phyloP scores from a whole-genome alignment of 2,113 vertebrate genomes.

The zebrafish (Danio rerio) region DNA sequence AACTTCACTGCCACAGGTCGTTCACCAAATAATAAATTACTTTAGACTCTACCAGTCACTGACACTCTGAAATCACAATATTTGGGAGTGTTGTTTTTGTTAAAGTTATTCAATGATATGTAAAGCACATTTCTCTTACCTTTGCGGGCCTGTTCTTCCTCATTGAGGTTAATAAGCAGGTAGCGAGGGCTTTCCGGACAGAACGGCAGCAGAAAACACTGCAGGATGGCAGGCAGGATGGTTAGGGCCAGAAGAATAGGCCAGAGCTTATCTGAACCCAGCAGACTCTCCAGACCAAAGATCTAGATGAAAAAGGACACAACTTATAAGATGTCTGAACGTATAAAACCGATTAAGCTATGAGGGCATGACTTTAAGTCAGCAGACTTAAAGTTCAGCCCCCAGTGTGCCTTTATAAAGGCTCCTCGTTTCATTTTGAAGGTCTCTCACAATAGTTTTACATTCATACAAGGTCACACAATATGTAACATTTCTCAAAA shows the following conservation, averaged over 20 bases:
- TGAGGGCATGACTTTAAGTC: no score
- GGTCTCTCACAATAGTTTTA: no score
- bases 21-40: no score
- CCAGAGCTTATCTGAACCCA: conserved; percentile 76
- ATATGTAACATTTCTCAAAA: no score
- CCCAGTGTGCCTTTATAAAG: no score
- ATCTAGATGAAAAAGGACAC: conserved; percentile 60
- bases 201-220: conserved; percentile 78
- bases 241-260: conserved; percentile 76
- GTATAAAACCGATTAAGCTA: no score
- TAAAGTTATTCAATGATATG: not conserved
- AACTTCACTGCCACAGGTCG: no score
- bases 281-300: conserved; percentile 75
- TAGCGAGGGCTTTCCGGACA: conserved; percentile 80
- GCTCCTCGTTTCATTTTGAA: no score
- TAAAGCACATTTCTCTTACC: conserved; percentile 59
- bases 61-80: not conserved
- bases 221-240: conserved; percentile 71
- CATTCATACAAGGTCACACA: no score
- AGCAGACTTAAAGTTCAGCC: no score
- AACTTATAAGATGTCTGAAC: no score
- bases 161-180: conserved; percentile 80
- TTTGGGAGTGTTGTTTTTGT: not conserved
- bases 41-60: not conserved
- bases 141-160: conserved; percentile 77